These are phyloP conservation scores for Tympanoctomys barrerae DNA, from an alignment of 2,797 vertebrate genomes.

Conservation along the genomic window DNA sequence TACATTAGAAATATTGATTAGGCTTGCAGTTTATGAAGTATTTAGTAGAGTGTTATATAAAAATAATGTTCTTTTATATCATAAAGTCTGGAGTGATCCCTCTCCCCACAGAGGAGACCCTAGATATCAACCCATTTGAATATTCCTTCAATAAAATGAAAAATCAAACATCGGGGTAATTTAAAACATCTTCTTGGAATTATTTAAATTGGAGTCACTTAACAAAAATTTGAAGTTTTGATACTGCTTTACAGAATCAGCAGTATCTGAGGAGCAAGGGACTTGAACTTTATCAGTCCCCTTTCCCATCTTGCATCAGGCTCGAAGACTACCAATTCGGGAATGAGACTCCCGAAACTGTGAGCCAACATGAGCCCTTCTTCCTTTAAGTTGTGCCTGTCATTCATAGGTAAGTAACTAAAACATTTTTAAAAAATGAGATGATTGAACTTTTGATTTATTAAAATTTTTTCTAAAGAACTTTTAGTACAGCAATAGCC, in stretches of 20 bases:
- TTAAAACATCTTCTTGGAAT: conserved; percentile 1
- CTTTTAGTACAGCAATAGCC: neutral
- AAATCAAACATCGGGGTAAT: neutral
- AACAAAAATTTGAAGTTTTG: neutral
- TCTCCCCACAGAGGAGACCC: neutral
- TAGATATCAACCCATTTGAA: neutral
- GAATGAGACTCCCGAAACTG: neutral
- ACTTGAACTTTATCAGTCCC: neutral
- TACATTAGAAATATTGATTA: neutral
- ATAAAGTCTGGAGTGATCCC: neutral
- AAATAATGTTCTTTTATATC: neutral
- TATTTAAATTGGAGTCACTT: neutral
- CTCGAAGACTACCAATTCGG: too few species aligned
- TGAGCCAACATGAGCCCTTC: neutral
- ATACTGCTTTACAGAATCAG: neutral
- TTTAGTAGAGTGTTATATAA: neutral
- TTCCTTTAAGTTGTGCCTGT: neutral
- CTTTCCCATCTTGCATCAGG: neutral
- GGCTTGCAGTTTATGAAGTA: neutral
- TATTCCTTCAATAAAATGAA: neutral
- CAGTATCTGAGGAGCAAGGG: neutral
- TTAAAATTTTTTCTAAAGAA: neutral
- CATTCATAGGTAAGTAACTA: neutral
- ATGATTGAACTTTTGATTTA: neutral
- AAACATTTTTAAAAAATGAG: neutral